Evolutionary conservation across 1,140 invertebrate species (phyloP).

Genomic region (Aethina tumida): DNA sequence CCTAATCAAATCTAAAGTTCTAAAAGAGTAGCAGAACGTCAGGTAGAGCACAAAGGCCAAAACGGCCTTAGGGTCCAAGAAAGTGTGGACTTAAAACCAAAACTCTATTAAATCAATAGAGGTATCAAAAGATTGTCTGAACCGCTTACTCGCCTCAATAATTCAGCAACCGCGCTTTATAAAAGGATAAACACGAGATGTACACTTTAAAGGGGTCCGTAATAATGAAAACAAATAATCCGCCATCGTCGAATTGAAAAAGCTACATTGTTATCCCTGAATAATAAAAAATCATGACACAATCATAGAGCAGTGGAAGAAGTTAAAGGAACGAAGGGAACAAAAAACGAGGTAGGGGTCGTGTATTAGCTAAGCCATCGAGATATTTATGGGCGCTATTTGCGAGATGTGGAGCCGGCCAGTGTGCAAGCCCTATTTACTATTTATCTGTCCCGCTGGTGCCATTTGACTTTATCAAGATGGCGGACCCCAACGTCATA

Average conservation of each 20-base stretch:
- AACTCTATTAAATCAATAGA: no score
- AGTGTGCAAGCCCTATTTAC: constrained; percentile 31
- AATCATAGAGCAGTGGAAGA: constrained; percentile 5
- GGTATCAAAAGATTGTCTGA: no score
- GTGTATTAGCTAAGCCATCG: constrained; percentile 13
- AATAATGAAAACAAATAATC: no score
- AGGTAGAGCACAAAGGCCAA: no score
- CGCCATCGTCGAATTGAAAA: constrained; percentile 11
- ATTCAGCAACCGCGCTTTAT: no score
- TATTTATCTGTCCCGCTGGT: constrained; percentile 32
- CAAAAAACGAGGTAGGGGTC: constrained; percentile 4
- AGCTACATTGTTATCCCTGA: constrained; percentile 10
- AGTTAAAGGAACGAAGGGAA: constrained; percentile 1
- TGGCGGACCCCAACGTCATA: constrained; percentile 22
- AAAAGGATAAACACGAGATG: no score
- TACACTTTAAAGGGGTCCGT: no score
- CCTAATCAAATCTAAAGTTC: no score
- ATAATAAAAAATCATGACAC: constrained; percentile 9
- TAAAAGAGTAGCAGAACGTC: no score
- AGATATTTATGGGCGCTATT: constrained; percentile 33
- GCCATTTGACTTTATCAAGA: constrained; percentile 32
- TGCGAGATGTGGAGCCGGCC: constrained; percentile 28
- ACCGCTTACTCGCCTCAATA: no score
- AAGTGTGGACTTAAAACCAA: no score
- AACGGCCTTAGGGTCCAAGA: no score